Base-by-base conservation (phyloP, 2,113 vertebrate genomes). In the Chinchilla lanigera region DNA sequence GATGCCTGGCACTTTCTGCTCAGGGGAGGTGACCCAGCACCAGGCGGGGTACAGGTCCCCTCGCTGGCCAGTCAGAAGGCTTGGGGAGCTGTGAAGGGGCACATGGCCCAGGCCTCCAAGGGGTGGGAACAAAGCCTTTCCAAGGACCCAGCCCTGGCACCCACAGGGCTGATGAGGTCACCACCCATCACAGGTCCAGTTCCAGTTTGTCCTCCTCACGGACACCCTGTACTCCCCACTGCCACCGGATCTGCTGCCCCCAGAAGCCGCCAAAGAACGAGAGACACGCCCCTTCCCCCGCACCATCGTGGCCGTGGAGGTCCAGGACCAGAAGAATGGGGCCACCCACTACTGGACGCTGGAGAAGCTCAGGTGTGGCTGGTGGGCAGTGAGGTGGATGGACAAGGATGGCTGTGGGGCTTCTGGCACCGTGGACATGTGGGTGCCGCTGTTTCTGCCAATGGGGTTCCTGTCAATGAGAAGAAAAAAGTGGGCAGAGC, bases 291-390 rank as follows among this genome's bases (percentile, higher is more conserved):
- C 99, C 0, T 99, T 99, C 94, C 99, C 99, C 13, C 99, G 99
- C 8, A 99, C 99, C 97, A 99, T 99, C 0, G 99, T 99, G 98
- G 99, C 99, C 0, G 99, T 99, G 60, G 99, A 99, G 98, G 99
- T 99, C 58, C 99, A 99, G 98, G 99, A 99, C 98, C 99, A 99
- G 98, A 99, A 99, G 97, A 99, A 99, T 0, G 99, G 99, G 94
- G 99, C 99, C 50, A 99, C 99, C 0, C 99, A 99, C 98, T 99
- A 99, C 96, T 99, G 99, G 99, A 99, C 99, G 0, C 98, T 99
- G 96, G 99, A 99, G 95, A 99, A 99, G 97, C 99, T 99, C 97
- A 99, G 99, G 99, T 99, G 77, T 8, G 92, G 1, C 4, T 22
- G 63, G 4, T 2, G 24, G 92, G 41, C 2, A 0, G 50, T 3